Conservation (phyloP, 2,888 invertebrate genomes). For the Chymomyza caudatula region DNA sequence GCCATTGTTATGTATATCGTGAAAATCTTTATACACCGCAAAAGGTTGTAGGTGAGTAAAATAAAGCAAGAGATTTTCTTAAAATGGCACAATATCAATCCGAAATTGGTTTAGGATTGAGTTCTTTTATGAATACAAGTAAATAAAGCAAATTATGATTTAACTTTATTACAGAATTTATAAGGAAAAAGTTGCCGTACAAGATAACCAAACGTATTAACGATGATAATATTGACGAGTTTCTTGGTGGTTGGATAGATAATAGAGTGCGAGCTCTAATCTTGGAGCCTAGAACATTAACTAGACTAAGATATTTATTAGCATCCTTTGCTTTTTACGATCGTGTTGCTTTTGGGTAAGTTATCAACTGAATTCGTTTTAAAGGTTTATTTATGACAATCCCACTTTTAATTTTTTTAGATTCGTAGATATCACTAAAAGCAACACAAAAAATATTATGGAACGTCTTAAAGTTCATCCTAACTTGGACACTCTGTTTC, state of each 20-base stretch:
- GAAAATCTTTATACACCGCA: slow-evolving; percentile 88
- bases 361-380: not conserved
- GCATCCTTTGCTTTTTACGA: slow-evolving; percentile 92
- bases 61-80: not conserved
- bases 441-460: slow-evolving; percentile 82
- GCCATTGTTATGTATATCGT: slow-evolving; percentile 90
- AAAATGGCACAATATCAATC: too few species aligned
- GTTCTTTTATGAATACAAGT: too few species aligned
- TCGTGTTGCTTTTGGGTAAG: slow-evolving; percentile 91
- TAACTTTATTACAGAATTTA: slow-evolving; percentile 82
- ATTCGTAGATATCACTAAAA: slow-evolving; percentile 82
- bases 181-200: slow-evolving; percentile 91
- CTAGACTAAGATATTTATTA: slow-evolving; percentile 91
- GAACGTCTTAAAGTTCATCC: slow-evolving; percentile 85
- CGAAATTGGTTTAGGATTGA: too few species aligned
- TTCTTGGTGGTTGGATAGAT: slow-evolving; percentile 93
- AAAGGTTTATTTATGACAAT: not conserved
- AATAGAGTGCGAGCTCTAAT: slow-evolving; percentile 94
- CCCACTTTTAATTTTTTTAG: too few species aligned
- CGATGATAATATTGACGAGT: slow-evolving; percentile 85
- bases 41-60: slow-evolving; percentile 85
- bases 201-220: slow-evolving; percentile 85
- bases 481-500: slow-evolving; percentile 87
- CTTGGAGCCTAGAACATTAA: slow-evolving; percentile 87
- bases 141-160: not conserved